Percentiles rank a stretch among this genome's conserved stretches.
These are phyloP conservation scores for Lamprologus lemairii DNA, from an alignment of 2,113 vertebrate species.

Conservation along the genomic window DNA sequence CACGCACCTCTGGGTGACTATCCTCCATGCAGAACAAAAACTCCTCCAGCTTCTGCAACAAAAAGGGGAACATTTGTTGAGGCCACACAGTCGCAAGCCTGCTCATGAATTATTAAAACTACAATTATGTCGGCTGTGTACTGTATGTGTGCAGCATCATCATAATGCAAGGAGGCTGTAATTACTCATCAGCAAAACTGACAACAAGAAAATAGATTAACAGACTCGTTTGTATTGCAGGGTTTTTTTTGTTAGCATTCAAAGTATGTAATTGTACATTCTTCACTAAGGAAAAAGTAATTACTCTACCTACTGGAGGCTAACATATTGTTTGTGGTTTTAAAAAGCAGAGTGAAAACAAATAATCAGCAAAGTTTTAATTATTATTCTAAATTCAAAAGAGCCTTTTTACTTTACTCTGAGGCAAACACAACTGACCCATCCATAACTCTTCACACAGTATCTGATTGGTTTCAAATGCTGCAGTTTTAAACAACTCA, in stretches of 20 bases:
- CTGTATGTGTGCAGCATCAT: conserved; percentile 44
- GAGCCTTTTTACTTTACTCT: neutral
- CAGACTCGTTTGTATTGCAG: conserved; percentile 41
- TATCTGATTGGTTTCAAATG: neutral
- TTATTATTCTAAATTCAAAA: conserved; percentile 25
- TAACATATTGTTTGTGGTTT: conserved; percentile 42
- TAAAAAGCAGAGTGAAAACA: conserved; percentile 4
- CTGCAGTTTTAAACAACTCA: neutral
- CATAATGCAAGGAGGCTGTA: conserved; percentile 42
- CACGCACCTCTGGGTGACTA: conserved; percentile 63
- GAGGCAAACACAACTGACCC: neutral
- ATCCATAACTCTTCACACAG: neutral
- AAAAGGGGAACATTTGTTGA: conserved; percentile 40
- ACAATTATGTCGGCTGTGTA: conserved; percentile 41
- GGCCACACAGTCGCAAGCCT: conserved; percentile 36
- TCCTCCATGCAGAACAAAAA: conserved; percentile 76
- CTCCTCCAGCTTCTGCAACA: conserved; percentile 74
- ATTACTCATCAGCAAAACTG: conserved; percentile 63
- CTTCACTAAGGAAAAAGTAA: conserved; percentile 48
- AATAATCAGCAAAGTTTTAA: conserved; percentile 27
- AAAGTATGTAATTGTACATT: conserved; percentile 41
- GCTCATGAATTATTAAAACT: conserved; percentile 63
- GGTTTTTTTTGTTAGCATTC: conserved; percentile 45
- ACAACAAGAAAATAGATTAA: conserved; percentile 45
- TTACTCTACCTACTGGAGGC: conserved; percentile 43